Conservation (phyloP, 2,888 invertebrate genomes). For the Mallateleia sp. region DNA sequence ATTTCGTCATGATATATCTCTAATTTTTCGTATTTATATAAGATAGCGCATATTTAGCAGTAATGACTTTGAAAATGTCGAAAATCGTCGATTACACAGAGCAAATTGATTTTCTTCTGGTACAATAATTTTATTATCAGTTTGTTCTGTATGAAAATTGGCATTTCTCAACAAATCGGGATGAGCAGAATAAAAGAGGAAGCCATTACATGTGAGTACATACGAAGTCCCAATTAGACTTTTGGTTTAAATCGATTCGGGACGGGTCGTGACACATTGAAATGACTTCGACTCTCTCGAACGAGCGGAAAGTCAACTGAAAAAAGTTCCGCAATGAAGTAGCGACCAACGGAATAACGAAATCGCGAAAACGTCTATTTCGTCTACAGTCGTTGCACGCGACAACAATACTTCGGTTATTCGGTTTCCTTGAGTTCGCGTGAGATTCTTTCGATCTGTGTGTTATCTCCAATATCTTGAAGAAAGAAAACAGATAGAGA, state of each 20-base stretch:
- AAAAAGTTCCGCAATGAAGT: conserved; percentile 62
- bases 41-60: neutral
- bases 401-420: conserved; percentile 50
- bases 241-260: conserved; percentile 52
- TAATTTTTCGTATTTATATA: no score
- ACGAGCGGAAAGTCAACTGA: conserved; percentile 43
- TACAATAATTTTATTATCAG: conserved; percentile 19
- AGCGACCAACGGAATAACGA: conserved; percentile 56
- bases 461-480: neutral
- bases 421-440: conserved; percentile 38
- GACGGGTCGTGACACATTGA: conserved; percentile 61
- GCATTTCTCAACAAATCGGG: conserved; percentile 14
- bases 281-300: conserved; percentile 49
- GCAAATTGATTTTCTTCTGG: conserved; percentile 18
- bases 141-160: conserved; percentile 10
- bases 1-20: neutral
- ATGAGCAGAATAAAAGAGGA: conserved; percentile 13
- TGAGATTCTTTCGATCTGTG: conserved; percentile 13
- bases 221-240: conserved; percentile 55
- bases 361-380: conserved; percentile 75
- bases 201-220: conserved; percentile 38
- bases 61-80: neutral
- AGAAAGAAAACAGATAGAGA: no score
- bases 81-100: neutral
- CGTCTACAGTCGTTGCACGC: conserved; percentile 55